Base-by-base conservation (phyloP, 2,797 vertebrate genomes). In the Aplochiton taeniatus region DNA sequence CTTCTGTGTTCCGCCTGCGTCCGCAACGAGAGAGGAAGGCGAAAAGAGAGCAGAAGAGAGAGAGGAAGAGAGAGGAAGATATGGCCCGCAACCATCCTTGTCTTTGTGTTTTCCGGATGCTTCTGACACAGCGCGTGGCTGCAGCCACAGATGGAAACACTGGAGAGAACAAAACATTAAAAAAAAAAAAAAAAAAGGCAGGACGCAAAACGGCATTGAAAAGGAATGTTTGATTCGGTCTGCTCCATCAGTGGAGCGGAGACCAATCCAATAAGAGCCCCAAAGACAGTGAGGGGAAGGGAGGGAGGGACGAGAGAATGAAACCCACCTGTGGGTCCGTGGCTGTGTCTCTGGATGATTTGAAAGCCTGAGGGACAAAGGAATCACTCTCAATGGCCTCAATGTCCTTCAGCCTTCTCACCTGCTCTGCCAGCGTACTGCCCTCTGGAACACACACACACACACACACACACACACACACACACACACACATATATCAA, bases 381-480 rank as follows among this genome's bases (percentile, higher is more conserved):
- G 94, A 95, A 89, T 98, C 95, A 72, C 93, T 95, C 85, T 99
- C 96, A 86, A 99, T 98, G 83, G 95, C 96, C 88, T 98, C 96
- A 60, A 98, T 98, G 80, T 96, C 96, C 90, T 98, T 98, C 77
- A 96, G 95, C 87, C 97, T 90, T 91, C 91, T 96, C 83, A 96
- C 96, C 84, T 98, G 97, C 79, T 98, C 96, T 58, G 93, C 87
- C 6, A 99, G 94, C 79, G 94, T 93, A 84, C 90, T 80, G 77
- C 95, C 95, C 75, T 96, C 97, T 98, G 79, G 81, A 92, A 90
- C 80, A 87, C 81, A 88, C 52, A 47, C 63, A 48, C 77, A 82
- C 60, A 75, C 72, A 85, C 70, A 79, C 68, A 73, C 56, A 63
- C 60, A 58, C 68, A 54, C 60, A 65, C 50, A 69, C 52, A 48